Conservation (phyloP, 2,888 invertebrate genomes). For the Brachypalpus laphriformis region DNA sequence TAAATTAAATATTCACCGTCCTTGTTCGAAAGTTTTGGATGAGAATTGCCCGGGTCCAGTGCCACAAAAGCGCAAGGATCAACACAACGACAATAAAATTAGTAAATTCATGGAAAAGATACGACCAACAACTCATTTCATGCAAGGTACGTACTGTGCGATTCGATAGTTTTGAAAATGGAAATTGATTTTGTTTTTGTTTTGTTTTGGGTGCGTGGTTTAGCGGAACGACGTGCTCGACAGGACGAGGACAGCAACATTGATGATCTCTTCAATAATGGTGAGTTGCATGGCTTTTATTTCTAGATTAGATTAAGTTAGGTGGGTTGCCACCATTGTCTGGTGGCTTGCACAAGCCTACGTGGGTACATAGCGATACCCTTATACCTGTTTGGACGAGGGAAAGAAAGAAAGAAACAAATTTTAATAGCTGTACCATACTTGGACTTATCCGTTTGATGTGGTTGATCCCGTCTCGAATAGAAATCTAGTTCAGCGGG, state of each 20-base stretch:
- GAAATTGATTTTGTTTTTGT: conserved; percentile 44
- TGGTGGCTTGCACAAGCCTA: too few relatives aligned
- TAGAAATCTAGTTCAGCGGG: too few relatives aligned
- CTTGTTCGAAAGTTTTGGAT: conserved; percentile 90
- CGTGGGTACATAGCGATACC: too few relatives aligned
- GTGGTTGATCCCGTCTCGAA: too few relatives aligned
- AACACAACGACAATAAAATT: conserved; percentile 87
- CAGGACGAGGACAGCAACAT: conserved; percentile 81
- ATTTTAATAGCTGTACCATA: too few relatives aligned
- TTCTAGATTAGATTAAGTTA: not conserved
- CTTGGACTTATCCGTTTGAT: too few relatives aligned
- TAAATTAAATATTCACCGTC: conserved; percentile 93
- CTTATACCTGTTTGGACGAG: too few relatives aligned
- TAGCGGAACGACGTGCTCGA: conserved; percentile 80
- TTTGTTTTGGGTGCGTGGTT: conserved; percentile 47
- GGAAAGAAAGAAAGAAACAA: too few relatives aligned
- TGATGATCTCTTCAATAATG: conserved; percentile 78
- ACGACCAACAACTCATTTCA: conserved; percentile 79
- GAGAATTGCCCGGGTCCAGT: conserved; percentile 91
- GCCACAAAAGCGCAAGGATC: conserved; percentile 85
- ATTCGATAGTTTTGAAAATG: not conserved
- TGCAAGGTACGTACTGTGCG: conserved; percentile 37
- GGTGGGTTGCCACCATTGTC: too few relatives aligned
- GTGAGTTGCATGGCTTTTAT: conserved; percentile 77
- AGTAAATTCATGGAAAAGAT: conserved; percentile 89